Percentiles rank a stretch among this genome's conserved stretches.
These are phyloP conservation scores for Chaetorhynchus papuensis DNA, from an alignment of 2,113 vertebrate species.

Conservation along the genomic window DNA sequence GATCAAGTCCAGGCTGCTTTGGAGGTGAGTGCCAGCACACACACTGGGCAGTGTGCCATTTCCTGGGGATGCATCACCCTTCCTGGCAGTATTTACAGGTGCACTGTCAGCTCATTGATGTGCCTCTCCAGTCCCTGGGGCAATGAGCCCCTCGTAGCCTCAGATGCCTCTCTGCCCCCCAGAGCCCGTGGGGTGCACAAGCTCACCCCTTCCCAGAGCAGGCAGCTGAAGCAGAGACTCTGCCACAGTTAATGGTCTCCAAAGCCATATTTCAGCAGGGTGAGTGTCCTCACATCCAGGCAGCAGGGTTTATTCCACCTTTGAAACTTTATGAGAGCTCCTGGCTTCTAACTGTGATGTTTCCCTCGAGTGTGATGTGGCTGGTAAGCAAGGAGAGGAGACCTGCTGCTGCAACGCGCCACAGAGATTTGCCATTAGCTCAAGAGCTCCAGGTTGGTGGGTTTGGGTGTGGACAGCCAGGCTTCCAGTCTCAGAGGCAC, in stretches of 20 bases:
- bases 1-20: neutral
- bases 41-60: neutral
- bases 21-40: neutral
- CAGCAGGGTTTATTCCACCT: neutral
- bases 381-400: neutral
- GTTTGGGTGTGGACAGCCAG: neutral
- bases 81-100: neutral
- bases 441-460: neutral
- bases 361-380: neutral
- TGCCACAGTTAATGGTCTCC: neutral
- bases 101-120: neutral
- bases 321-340: neutral
- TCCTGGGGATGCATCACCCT: neutral
- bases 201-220: neutral
- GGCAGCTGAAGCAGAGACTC: neutral
- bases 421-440: neutral
- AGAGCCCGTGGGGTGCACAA: rapidly evolving
- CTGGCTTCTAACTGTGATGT: neutral
- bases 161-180: neutral
- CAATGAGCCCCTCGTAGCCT: neutral
- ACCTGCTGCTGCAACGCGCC: neutral
- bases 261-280: neutral
- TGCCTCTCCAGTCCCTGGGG: neutral
- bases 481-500: neutral
- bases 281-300: neutral